A percentile compares a stretch with the other conserved stretches of the same genome.
phyloP scores from a whole-genome alignment of 2,797 vertebrate genomes.

The Numenius phaeopus region DNA sequence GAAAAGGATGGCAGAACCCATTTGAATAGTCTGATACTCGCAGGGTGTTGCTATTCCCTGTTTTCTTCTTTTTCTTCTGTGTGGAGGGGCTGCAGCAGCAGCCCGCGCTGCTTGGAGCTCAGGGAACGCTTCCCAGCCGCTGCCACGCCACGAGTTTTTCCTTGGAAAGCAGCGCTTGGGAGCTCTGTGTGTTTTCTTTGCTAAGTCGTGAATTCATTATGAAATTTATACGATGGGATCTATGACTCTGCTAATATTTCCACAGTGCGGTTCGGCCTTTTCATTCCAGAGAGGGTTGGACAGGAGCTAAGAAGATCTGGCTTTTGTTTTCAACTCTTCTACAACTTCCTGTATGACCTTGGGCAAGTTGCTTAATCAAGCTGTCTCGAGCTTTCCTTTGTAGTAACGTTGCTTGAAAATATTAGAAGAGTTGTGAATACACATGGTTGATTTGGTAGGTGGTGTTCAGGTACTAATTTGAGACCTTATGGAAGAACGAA shows the following conservation, averaged over 20 bases:
- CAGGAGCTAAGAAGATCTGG: constrained; percentile 66
- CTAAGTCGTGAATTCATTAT: constrained; percentile 36
- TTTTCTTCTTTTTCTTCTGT: constrained; percentile 14
- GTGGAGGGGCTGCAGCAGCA: not conserved
- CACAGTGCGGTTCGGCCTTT: constrained; percentile 48
- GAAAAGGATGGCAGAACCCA: not conserved
- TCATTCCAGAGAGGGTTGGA: constrained; percentile 57
- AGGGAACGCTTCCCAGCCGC: constrained; percentile 33
- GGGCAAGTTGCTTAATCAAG: constrained; percentile 71
- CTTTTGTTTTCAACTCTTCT: constrained; percentile 73
- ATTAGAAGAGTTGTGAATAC: not conserved
- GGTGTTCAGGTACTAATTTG: constrained; percentile 34
- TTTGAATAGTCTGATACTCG: not conserved
- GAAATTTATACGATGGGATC: constrained; percentile 30
- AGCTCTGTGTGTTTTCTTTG: constrained; percentile 9
- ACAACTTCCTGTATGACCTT: constrained; percentile 74
- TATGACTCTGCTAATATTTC: constrained; percentile 43
- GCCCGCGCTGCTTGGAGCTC: not conserved
- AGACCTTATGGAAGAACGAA: not conserved
- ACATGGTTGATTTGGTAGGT: not conserved
- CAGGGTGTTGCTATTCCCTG: constrained; percentile 10
- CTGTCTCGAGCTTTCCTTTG: constrained; percentile 33
- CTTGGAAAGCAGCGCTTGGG: constrained; percentile 12
- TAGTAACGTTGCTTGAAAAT: constrained; percentile 30
- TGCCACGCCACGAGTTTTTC: not conserved